Evolutionary conservation across 2,888 invertebrate species (phyloP).

Genomic region (Pyrocoelia pectoralis): DNA sequence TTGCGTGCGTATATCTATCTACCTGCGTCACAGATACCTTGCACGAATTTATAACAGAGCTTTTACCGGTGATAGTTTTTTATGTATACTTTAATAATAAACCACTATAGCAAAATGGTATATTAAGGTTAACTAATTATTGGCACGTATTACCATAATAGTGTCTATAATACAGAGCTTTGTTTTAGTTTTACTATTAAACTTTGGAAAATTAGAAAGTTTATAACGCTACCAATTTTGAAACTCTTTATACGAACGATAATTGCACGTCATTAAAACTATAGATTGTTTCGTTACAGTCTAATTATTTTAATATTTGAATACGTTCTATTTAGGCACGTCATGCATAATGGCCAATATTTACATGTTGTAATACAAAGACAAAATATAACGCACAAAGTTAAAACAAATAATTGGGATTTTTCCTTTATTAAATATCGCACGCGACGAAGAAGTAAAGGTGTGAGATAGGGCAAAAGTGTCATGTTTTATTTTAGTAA

Average conservation of each 20-base stretch:
- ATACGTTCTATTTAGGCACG: not conserved
- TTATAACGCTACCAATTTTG: not conserved
- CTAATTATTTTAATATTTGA: not conserved
- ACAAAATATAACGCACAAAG: too few relatives aligned
- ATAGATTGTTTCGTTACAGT: not conserved
- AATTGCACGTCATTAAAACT: slow-evolving; percentile 1
- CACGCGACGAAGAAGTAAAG: not conserved
- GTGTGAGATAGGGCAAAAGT: not conserved
- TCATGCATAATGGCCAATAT: not conserved
- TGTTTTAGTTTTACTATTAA: not conserved
- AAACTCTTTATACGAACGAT: slow-evolving; percentile 1
- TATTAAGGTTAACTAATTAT: slow-evolving; percentile 11
- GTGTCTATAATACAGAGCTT: not conserved
- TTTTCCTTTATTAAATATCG: too few relatives aligned
- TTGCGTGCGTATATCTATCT: slow-evolving; percentile 22
- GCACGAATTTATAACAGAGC: slow-evolving; percentile 5
- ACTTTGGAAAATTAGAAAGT: slow-evolving; percentile 11
- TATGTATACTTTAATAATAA: not conserved
- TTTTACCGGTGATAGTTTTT: slow-evolving; percentile 1
- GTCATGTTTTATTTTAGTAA: not conserved
- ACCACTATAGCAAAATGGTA: not conserved
- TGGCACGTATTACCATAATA: slow-evolving; percentile 3
- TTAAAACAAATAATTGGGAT: too few relatives aligned
- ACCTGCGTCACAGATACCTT: not conserved
- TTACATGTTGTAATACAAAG: not conserved